Conservation (phyloP, 2,797 vertebrate genomes). For the Enteromius afrohamiltoni region DNA sequence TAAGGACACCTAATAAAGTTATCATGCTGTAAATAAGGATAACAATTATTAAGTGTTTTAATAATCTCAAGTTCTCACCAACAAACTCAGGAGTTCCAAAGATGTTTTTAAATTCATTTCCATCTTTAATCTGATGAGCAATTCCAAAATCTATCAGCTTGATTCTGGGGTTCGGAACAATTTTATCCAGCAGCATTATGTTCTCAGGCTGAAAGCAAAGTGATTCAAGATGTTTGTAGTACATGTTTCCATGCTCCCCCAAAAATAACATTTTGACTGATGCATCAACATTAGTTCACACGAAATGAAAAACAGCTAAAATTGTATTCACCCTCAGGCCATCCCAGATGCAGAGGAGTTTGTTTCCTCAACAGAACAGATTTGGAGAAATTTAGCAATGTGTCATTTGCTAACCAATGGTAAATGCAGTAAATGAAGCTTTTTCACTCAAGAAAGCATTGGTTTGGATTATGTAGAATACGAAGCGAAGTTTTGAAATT, state of each 20-base stretch:
- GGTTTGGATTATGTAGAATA: background rate
- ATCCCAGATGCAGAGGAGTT: background rate
- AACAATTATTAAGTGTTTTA: background rate
- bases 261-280: background rate
- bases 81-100: constrained; percentile 98
- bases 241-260: background rate
- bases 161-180: constrained; percentile 90
- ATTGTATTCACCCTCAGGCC: background rate
- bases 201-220: constrained; percentile 87
- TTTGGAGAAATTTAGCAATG: background rate
- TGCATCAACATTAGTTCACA: background rate
- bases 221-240: background rate
- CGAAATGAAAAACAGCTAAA: background rate
- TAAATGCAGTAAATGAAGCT: background rate
- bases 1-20: background rate
- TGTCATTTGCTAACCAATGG: background rate
- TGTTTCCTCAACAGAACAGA: background rate
- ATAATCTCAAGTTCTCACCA: constrained; percentile 72
- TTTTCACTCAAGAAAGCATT: background rate
- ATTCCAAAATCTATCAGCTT: constrained; percentile 98
- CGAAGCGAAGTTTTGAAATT: background rate
- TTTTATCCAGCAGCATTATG: constrained; percentile 98
- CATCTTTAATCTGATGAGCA: constrained; percentile 95
- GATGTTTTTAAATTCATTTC: constrained; percentile 98
- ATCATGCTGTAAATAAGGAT: background rate